A percentile compares a stretch with the other conserved stretches of the same genome.
phyloP scores from a whole-genome alignment of 1,140 invertebrate genomes.

The Melanaphis sacchari region DNA sequence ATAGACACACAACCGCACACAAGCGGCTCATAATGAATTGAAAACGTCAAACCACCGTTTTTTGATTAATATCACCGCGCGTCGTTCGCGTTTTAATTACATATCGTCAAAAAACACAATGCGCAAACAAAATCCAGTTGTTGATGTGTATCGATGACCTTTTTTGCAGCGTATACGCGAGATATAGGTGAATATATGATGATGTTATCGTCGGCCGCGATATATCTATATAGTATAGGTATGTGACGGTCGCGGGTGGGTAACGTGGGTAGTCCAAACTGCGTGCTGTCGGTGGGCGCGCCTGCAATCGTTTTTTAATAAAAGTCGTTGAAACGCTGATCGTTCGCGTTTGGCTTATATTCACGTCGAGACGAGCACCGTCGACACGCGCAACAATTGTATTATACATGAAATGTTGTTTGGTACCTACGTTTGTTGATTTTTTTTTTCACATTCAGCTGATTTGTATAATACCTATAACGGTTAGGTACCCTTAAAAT shows the following conservation, averaged over 20 bases:
- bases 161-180: neutral
- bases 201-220: neutral
- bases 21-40: slow-evolving; percentile 31
- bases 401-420: neutral
- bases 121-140: slow-evolving; percentile 32
- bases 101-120: slow-evolving; percentile 53
- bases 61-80: slow-evolving; percentile 48
- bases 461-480: too few relatives aligned
- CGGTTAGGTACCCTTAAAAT: neutral
- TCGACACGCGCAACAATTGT: neutral
- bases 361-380: neutral
- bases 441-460: neutral
- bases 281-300: neutral
- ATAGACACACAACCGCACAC: neutral
- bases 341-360: neutral
- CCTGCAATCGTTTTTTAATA: neutral
- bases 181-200: neutral
- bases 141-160: slow-evolving; percentile 41
- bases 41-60: slow-evolving; percentile 52
- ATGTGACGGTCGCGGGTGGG: neutral
- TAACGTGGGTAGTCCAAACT: neutral
- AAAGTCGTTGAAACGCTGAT: neutral
- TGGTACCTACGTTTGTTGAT: neutral
- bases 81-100: slow-evolving; percentile 14
- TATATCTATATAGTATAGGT: neutral